Conservation (phyloP, 2,113 vertebrate species). For the Oryzias celebensis region DNA sequence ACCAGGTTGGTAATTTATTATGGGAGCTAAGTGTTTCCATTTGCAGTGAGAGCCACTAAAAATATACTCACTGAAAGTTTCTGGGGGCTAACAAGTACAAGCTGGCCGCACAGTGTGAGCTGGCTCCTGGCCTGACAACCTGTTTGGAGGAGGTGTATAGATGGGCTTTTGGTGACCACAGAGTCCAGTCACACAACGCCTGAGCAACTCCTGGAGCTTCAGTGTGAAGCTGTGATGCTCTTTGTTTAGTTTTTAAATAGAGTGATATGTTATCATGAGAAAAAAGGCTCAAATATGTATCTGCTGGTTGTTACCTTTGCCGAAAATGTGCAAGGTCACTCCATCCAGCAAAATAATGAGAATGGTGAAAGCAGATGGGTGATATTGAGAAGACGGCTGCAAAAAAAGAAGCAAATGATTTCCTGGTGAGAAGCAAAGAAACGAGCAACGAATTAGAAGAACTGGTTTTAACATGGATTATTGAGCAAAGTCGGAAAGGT, state of each 20-base stretch:
- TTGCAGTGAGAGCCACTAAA: constrained; percentile 77
- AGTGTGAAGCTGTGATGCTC: constrained; percentile 36
- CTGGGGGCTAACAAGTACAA: constrained; percentile 76
- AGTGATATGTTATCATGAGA: constrained; percentile 22
- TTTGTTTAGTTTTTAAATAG: constrained; percentile 21
- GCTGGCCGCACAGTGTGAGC: constrained; percentile 59
- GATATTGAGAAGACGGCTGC: too few species aligned
- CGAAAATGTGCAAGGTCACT: background rate
- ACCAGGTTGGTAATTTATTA: constrained; percentile 74
- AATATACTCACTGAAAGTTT: constrained; percentile 71
- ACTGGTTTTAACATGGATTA: too few species aligned
- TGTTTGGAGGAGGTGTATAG: constrained; percentile 71
- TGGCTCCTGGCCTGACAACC: constrained; percentile 75
- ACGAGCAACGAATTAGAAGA: too few species aligned
- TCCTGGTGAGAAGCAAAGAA: too few species aligned
- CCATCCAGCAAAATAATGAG: background rate
- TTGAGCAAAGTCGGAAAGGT: too few species aligned
- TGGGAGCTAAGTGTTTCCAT: constrained; percentile 80
- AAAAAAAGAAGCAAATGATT: too few species aligned
- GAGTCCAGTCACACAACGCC: constrained; percentile 52
- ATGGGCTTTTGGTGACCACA: constrained; percentile 73
- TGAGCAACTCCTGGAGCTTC: constrained; percentile 26
- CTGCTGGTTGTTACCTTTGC: constrained; percentile 18
- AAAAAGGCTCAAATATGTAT: constrained; percentile 36
- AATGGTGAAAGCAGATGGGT: too few species aligned